Percentiles rank a stretch among this genome's conserved stretches.
Evolutionary conservation across 2,888 invertebrate species (phyloP).

Genomic region (Clusia tigrina): DNA sequence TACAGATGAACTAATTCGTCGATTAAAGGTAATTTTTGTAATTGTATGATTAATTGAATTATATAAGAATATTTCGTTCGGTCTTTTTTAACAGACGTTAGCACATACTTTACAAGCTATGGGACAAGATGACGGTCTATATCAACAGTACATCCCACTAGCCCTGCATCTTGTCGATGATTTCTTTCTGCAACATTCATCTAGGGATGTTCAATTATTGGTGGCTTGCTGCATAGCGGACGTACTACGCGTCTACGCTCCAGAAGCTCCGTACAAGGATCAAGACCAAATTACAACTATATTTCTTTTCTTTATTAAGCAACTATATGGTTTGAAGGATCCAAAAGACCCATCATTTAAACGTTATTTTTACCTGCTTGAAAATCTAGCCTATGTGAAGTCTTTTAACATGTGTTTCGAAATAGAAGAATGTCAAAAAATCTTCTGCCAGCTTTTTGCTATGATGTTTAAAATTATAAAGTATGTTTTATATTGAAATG

Average conservation of each 20-base stretch:
- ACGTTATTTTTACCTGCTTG: constrained; percentile 94
- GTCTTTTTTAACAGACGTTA: constrained; percentile 72
- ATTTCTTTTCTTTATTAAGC: constrained; percentile 93
- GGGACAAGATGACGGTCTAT: constrained; percentile 95
- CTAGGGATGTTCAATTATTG: constrained; percentile 90
- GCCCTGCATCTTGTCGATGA: constrained; percentile 93
- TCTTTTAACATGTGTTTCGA: constrained; percentile 99
- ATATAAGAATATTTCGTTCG: no score
- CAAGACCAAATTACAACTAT: constrained; percentile 90
- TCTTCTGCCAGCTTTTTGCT: constrained; percentile 91
- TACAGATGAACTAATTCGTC: constrained; percentile 92
- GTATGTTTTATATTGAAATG: constrained; percentile 73
- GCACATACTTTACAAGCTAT: constrained; percentile 95
- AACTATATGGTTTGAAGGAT: constrained; percentile 90
- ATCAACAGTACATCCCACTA: constrained; percentile 89
- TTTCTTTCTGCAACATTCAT: constrained; percentile 87
- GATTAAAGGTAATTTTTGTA: constrained; percentile 90
- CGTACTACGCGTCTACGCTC: constrained; percentile 94
- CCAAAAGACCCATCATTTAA: constrained; percentile 98
- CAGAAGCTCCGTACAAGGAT: constrained; percentile 97
- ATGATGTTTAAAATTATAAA: constrained; percentile 96
- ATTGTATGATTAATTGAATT: no score
- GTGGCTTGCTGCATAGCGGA: constrained; percentile 98
- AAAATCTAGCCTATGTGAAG: constrained; percentile 97
- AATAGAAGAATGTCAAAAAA: constrained; percentile 95